A percentile compares a stretch with the other conserved stretches of the same genome.
Evolutionary conservation across 2,888 invertebrate genomes (phyloP).

Genomic region (Apamea anceps): DNA sequence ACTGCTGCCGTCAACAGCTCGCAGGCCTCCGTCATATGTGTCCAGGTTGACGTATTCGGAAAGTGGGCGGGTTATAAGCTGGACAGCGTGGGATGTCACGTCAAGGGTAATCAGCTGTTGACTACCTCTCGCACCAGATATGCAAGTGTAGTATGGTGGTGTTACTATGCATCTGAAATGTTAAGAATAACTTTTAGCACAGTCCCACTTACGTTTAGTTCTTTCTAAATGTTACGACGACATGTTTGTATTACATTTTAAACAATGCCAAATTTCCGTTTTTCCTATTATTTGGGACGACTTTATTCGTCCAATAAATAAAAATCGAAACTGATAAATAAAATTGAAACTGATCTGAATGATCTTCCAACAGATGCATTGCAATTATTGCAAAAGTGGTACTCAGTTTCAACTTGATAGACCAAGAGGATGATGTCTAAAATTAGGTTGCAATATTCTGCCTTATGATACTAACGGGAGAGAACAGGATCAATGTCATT

Average conservation of each 20-base stretch:
- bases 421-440: not conserved
- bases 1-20: conserved; percentile 79
- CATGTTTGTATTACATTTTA: not conserved
- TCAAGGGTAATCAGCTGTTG: conserved; percentile 91
- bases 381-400: not conserved
- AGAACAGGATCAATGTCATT: conserved; percentile 8
- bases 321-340: too few relatives aligned
- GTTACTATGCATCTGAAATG: conserved; percentile 91
- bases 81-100: conserved; percentile 88
- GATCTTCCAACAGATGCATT: not conserved
- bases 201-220: conserved; percentile 5
- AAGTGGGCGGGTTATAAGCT: conserved; percentile 87
- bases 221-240: not conserved
- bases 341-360: too few relatives aligned
- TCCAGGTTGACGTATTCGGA: conserved; percentile 73
- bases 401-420: not conserved
- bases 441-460: not conserved
- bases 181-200: not conserved
- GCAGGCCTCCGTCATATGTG: conserved; percentile 71
- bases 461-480: not conserved
- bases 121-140: conserved; percentile 86
- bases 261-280: not conserved
- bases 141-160: conserved; percentile 92
- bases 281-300: too few relatives aligned
- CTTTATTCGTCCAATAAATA: too few relatives aligned